Evolutionary conservation across 2,888 invertebrate genomes (phyloP), one percentile per base, ranked within the genome.

Genomic region (Platypus cylindrus): DNA sequence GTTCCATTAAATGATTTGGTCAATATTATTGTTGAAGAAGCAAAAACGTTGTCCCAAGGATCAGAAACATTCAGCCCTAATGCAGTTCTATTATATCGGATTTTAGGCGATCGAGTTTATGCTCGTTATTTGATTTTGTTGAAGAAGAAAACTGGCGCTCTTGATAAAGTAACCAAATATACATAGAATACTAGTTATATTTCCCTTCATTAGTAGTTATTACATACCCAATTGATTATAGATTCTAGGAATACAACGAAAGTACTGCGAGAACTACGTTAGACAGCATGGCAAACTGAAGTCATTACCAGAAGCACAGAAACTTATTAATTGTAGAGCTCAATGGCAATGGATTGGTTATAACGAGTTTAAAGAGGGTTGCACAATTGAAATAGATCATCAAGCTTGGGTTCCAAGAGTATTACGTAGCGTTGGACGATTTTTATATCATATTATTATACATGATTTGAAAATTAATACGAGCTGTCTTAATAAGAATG

Each of bases 381-480:
- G 58, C 0, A 56, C 58, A 3, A 47, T 59, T 24, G 22, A 41
- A 5, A 55, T 56, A 48, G 56, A 55, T 31, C 59, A 77, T 44
- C 63, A 66, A 8, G 56, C 63, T 0, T 89, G 87, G 89, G 76
- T 80, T 0, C 55, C 64, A 8, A 67, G 71, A 38, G 69, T 78
- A 29, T 57, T 76, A 7, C 58, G 63, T 31, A 71, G 69, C 26
- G 65, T 93, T 30, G 93, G 93, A 23, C 78, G 78, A 50, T 86
- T 90, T 59, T 65, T 94, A 0, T 90, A 86, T 56, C 79, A 83
- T 47, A 83, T 93, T 27, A 75, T 93, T 9, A 71, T 90, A 54
- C 75, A 81, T 34, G 86, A 90, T 54, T 66, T 90, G 5, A 86
- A 87, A 63, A 73, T 93, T 31, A 77, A 89, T 56, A 68, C 77